A percentile compares a stretch with the other conserved stretches of the same genome.
Conservation (phyloP, 2,113 vertebrate species). For the Anoura caudifer region DNA sequence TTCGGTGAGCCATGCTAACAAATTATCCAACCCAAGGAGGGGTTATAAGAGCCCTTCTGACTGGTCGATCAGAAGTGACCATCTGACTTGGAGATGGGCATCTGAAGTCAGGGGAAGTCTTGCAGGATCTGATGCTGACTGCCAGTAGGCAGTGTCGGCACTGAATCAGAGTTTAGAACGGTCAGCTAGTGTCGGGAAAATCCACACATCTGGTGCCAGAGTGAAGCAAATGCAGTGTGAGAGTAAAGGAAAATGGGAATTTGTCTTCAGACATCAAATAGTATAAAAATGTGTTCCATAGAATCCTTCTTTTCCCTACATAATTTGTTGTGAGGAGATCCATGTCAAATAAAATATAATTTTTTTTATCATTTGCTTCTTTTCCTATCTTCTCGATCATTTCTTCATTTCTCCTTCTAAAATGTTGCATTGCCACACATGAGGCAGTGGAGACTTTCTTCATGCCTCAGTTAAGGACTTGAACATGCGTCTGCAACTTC, state of each 20-base stretch:
- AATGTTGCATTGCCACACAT: not conserved
- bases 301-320: not conserved
- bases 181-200: not conserved
- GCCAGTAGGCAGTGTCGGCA: not conserved
- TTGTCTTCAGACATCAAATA: not conserved
- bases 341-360: not conserved
- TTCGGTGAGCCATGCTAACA: not conserved
- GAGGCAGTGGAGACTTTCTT: not conserved
- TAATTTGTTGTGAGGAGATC: not conserved
- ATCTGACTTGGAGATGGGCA: not conserved
- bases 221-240: not conserved
- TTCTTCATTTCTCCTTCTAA: slow-evolving; percentile 15
- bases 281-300: not conserved
- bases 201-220: not conserved
- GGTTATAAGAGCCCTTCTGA: not conserved
- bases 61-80: not conserved
- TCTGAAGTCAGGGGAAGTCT: not conserved
- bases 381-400: not conserved
- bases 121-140: too few species aligned
- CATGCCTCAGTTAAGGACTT: not conserved
- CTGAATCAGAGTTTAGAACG: not conserved
- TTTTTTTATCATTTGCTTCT: slow-evolving; percentile 11
- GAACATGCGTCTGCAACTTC: not conserved
- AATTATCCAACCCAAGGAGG: not conserved
- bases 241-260: not conserved